phyloP scores from a whole-genome alignment of 2,797 vertebrate species.

The Hippopotamyrus pictus region DNA sequence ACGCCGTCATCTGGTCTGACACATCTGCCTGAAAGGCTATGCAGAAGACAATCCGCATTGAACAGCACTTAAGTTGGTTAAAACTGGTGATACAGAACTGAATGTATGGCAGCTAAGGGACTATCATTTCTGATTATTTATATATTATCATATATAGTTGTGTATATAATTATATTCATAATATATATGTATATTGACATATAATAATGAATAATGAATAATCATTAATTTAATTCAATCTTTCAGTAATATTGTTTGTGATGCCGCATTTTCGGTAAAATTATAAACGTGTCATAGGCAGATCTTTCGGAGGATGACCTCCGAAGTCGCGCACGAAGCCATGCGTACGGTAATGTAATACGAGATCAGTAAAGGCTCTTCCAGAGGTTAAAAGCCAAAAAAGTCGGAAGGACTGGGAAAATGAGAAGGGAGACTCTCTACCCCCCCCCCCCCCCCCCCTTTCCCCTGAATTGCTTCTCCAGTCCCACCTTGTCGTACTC shows the following conservation, averaged over 20 bases:
- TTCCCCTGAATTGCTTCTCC: neutral
- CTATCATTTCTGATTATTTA: neutral
- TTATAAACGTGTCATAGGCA: neutral
- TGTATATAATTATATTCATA: too few species aligned
- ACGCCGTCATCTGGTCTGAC: neutral
- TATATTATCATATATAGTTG: too few species aligned
- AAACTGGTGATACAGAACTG: neutral
- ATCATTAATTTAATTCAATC: neutral
- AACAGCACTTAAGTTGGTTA: neutral
- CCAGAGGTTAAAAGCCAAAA: constrained; percentile 23
- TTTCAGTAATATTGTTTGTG: neutral
- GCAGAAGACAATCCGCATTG: neutral
- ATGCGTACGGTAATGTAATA: constrained; percentile 19
- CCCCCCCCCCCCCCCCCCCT: neutral
- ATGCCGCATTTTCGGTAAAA: neutral
- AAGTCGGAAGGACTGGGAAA: neutral
- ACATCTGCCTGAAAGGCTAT: neutral
- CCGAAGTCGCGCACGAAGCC: constrained; percentile 23
- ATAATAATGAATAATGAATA: neutral
- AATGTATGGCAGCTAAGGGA: neutral
- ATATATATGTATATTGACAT: neutral
- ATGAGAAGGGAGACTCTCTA: neutral
- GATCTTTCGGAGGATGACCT: neutral
- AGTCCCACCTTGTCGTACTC: neutral
- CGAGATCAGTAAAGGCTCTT: constrained; percentile 7